These are phyloP conservation scores for Bubo scandiacus DNA, from an alignment of 2,113 vertebrate genomes.

Conservation along the genomic window DNA sequence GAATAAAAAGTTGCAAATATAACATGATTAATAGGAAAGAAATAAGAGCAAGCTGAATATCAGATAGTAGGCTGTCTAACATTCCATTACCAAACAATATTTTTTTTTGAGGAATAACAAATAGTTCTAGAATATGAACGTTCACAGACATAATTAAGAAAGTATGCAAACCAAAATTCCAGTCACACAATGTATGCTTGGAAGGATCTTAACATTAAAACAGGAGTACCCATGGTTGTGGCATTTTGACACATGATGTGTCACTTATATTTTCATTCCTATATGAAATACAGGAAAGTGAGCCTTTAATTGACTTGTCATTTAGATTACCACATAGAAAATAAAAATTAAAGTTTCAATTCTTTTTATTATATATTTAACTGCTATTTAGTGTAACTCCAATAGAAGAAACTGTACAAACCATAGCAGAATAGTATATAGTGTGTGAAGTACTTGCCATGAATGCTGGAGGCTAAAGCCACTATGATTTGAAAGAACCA, in stretches of 20 bases:
- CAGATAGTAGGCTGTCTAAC: background rate
- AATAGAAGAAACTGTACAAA: background rate
- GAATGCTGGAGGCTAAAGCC: background rate
- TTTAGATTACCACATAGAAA: background rate
- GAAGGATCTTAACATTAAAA: background rate
- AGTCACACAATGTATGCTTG: background rate
- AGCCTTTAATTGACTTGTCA: background rate
- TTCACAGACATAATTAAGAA: background rate
- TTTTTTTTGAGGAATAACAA: background rate
- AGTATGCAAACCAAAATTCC: background rate
- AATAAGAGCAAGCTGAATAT: background rate
- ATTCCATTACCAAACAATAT: fast-evolving
- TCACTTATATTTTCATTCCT: background rate
- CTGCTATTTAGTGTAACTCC: background rate
- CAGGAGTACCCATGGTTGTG: background rate
- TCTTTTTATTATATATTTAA: background rate
- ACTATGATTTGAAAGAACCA: background rate
- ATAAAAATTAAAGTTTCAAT: background rate
- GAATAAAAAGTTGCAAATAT: background rate
- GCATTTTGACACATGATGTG: background rate
- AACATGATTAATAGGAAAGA: background rate
- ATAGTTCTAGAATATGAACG: background rate
- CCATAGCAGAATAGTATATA: background rate
- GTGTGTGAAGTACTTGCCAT: background rate
- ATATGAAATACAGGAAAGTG: background rate